Conservation (phyloP, 1,140 invertebrate genomes). For the Zaprionus vittiger region DNA sequence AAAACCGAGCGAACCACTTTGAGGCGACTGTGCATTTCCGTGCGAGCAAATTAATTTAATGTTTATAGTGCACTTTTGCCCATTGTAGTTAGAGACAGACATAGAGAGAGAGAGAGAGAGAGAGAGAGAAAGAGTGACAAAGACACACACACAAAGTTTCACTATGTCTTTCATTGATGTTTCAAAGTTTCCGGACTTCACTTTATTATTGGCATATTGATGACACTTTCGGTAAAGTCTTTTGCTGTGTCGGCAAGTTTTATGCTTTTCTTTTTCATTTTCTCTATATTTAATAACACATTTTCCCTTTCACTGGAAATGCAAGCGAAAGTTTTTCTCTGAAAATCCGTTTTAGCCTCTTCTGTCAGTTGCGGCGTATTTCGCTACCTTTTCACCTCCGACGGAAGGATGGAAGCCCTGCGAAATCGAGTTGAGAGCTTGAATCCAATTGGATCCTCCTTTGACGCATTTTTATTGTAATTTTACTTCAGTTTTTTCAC, state of each 20-base stretch:
- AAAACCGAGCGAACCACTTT: constrained; percentile 12
- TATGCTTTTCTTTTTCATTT: too few relatives aligned
- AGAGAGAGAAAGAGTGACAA: neutral
- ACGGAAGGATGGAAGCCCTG: neutral
- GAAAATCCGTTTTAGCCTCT: neutral
- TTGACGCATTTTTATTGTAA: constrained; percentile 45
- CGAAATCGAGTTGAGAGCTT: constrained; percentile 4
- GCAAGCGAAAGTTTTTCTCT: neutral
- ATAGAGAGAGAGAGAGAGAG: too few relatives aligned
- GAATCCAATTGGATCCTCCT: constrained; percentile 30
- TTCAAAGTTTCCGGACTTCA: neutral
- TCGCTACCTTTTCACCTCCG: constrained; percentile 8
- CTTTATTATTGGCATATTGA: constrained; percentile 20
- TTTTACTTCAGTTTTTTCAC: constrained; percentile 14
- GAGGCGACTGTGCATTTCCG: neutral
- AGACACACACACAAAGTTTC: neutral
- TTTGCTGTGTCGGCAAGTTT: neutral
- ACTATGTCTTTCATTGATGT: neutral
- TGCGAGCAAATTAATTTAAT: neutral
- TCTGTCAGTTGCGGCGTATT: constrained; percentile 2
- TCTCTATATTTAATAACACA: neutral
- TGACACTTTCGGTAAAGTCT: constrained; percentile 6
- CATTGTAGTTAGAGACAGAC: neutral
- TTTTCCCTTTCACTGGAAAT: neutral
- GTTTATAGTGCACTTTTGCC: neutral